Conservation (phyloP, 2,113 vertebrate species). For the Mus spicilegus region DNA sequence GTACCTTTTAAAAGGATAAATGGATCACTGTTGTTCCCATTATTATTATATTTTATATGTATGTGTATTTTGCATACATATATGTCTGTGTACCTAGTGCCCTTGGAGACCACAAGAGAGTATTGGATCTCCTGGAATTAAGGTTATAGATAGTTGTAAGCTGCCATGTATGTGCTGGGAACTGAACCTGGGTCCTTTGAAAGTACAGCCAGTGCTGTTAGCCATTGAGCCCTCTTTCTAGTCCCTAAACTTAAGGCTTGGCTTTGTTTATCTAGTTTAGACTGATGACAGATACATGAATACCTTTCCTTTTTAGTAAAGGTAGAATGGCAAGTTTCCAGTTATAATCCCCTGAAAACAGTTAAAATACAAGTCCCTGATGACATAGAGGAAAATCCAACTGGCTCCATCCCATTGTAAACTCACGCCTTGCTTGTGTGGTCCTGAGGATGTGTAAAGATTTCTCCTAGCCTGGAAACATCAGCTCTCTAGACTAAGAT, state of each 20-base stretch:
- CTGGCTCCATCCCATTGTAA: not conserved
- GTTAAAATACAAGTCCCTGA: not conserved
- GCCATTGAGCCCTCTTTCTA: not conserved
- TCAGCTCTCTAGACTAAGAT: not conserved
- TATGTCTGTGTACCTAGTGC: not conserved
- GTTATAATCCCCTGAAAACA: not conserved
- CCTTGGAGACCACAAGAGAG: not conserved
- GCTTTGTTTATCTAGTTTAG: constrained; percentile 22
- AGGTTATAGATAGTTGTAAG: not conserved
- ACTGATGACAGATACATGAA: not conserved
- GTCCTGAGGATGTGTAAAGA: not conserved
- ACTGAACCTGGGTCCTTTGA: not conserved
- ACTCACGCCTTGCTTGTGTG: not conserved
- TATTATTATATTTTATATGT: not conserved
- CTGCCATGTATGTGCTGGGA: not conserved
- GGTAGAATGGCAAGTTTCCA: not conserved
- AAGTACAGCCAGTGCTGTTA: not conserved
- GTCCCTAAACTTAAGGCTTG: not conserved
- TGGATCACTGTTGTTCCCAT: not conserved
- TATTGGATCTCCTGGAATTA: not conserved
- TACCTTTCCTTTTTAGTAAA: not conserved
- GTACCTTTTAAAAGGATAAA: not conserved
- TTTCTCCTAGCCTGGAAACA: not conserved
- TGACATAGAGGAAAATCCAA: not conserved
- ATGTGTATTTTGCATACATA: not conserved